Evolutionary conservation across 2,888 invertebrate species (phyloP).

Genomic region (Hyposoter dolosus): DNA sequence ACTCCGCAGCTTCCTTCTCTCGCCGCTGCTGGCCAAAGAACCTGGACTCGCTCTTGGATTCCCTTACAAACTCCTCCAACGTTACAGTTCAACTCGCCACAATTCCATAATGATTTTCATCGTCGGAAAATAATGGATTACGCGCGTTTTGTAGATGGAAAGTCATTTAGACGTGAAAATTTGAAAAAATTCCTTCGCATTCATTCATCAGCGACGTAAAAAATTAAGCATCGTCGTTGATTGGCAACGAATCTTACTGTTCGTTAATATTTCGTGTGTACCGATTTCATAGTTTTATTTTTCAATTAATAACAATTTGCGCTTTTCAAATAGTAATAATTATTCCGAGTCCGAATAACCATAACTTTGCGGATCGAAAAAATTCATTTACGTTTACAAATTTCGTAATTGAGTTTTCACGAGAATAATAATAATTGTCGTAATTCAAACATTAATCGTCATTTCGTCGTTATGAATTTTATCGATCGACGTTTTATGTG

Average conservation of each 20-base stretch:
- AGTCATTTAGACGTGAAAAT: neutral
- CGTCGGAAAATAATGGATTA: neutral
- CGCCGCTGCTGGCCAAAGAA: slow-evolving; percentile 70
- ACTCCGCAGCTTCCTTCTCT: slow-evolving; percentile 54
- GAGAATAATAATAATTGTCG: neutral
- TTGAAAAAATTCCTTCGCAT: neutral
- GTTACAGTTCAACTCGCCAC: slow-evolving; percentile 47
- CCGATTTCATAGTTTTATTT: neutral
- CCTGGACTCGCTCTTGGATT: slow-evolving; percentile 41
- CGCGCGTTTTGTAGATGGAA: neutral
- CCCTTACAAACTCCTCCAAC: slow-evolving; percentile 34
- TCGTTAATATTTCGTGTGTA: neutral
- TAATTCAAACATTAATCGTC: neutral
- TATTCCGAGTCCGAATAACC: neutral
- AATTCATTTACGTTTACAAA: neutral
- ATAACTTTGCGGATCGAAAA: neutral
- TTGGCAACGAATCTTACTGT: neutral
- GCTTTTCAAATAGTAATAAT: neutral
- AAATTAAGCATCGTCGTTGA: neutral
- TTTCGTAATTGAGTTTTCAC: neutral
- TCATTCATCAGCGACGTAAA: neutral
- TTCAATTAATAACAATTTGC: neutral
- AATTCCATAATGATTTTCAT: slow-evolving; percentile 13
- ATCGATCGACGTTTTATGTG: neutral
- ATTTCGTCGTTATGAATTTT: neutral